Percentiles rank a stretch among this genome's conserved stretches.
These are phyloP conservation scores for Laterallus jamaicensis DNA, from an alignment of 2,113 vertebrate genomes.

Conservation along the genomic window DNA sequence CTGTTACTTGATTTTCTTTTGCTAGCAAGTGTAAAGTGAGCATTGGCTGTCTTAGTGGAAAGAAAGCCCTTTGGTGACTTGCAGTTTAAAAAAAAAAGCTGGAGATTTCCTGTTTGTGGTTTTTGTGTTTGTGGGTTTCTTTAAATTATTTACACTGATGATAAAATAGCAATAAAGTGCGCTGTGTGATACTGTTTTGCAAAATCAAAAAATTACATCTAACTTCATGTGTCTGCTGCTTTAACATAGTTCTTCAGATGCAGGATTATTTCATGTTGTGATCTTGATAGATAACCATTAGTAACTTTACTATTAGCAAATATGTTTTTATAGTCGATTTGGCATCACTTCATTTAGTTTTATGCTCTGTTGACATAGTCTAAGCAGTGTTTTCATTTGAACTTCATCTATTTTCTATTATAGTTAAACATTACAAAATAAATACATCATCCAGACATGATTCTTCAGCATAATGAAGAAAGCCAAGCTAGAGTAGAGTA, in stretches of 20 bases:
- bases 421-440: constrained; percentile 52
- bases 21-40: background rate
- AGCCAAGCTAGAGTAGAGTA: background rate
- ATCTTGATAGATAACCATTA: constrained; percentile 30
- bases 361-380: constrained; percentile 42
- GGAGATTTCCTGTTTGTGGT: background rate
- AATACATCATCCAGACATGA: background rate
- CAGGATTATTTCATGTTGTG: constrained; percentile 10
- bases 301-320: constrained; percentile 41
- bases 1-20: constrained; percentile 22
- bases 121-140: no score
- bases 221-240: background rate
- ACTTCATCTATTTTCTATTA: constrained; percentile 41
- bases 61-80: background rate
- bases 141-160: constrained; percentile 9
- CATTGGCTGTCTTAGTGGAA: background rate
- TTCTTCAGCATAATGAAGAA: constrained; percentile 7
- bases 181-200: background rate
- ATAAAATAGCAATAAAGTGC: constrained; percentile 2
- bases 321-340: constrained; percentile 36
- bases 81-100: background rate
- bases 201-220: constrained; percentile 10
- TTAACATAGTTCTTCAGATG: constrained; percentile 6
- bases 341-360: constrained; percentile 48
- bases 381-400: constrained; percentile 42